Base-by-base conservation (phyloP, 2,113 vertebrate genomes). In the Madoqua kirkii region DNA sequence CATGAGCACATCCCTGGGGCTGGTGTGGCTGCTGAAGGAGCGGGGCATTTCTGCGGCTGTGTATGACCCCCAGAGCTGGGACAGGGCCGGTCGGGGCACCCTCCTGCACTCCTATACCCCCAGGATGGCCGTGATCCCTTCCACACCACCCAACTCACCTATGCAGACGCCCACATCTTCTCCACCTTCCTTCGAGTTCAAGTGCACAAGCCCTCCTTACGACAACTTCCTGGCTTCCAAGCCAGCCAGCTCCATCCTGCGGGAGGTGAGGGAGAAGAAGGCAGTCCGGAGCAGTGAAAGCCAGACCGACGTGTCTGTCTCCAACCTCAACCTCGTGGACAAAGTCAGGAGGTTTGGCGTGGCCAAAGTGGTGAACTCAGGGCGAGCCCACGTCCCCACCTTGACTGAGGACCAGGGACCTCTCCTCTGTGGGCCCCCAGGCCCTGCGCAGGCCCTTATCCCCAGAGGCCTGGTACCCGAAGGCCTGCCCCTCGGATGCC, bases 221-320 rank as follows among this genome's bases (percentile, higher is more conserved):
- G 99, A 99, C 98, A 99, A 99, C 97, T 99, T 99, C 98, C 98
- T 99, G 50, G 99, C 99, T 13, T 99, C 99, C 0, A 99, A 99
- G 97, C 99, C 99, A 0, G 99, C 99, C 96, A 99, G 99, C 90
- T 99, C 99, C 19, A 99, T 99, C 97, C 98, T 99, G 98, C 99
- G 99, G 98, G 99, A 99, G 95, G 99, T 99, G 97, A 98, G 99
- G 90, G 99, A 99, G 36, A 99, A 99, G 91, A 99, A 99, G 94
- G 98, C 94, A 21, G 98, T 98, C 62, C 96, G 98, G 7, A 99
- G 99, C 54, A 99, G 99, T 0, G 99, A 99, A 92, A 98, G 99
- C 98, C 99, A 99, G 98, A 99, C 99, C 0, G 99, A 99, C 0
- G 99, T 99, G 91, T 99, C 99, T 5, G 99, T 99, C 95, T 98